Evolutionary conservation across 37 sponge, comb jelly and placozoan genomes (phyloP).

Genomic region (Axinella damicornis): DNA sequence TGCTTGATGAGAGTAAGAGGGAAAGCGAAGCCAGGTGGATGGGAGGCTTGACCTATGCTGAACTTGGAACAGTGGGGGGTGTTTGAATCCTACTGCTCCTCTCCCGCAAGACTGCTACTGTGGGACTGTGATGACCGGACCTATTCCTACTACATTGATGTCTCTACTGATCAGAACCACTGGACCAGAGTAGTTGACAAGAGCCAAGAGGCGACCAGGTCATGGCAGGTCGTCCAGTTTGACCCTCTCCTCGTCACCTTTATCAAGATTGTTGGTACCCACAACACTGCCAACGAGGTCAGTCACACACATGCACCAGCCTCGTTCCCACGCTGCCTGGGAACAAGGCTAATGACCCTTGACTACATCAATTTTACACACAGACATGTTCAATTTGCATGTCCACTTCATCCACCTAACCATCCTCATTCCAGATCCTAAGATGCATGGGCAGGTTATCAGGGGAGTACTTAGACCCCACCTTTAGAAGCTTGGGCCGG

Average conservation of each 20-base stretch:
- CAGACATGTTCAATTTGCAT: neutral
- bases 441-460: too few relatives aligned
- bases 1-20: too few relatives aligned
- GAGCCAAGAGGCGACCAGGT: conserved; percentile 68
- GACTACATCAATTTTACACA: too few relatives aligned
- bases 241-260: conserved; percentile 77
- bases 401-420: neutral
- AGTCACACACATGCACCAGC: conserved; percentile 1
- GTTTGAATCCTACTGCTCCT: too few relatives aligned
- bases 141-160: conserved; percentile 87
- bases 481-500: too few relatives aligned
- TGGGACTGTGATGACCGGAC: conserved; percentile 96
- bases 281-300: conserved; percentile 92
- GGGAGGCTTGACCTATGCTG: too few relatives aligned
- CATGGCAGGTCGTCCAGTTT: conserved; percentile 90
- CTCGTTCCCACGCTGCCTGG: too few relatives aligned
- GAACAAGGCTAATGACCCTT: too few relatives aligned
- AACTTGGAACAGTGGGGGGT: too few relatives aligned
- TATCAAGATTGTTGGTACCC: conserved; percentile 92
- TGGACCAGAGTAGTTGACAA: conserved; percentile 79
- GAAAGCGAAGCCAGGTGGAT: too few relatives aligned
- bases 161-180: conserved; percentile 76
- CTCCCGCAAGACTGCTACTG: conserved; percentile 70
- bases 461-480: too few relatives aligned
- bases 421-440: too few relatives aligned